Percentiles rank a stretch among this genome's conserved stretches.
phyloP scores from a whole-genome alignment of 92 coral and sea anemone genomes.

The Chrysogorgia sp. region DNA sequence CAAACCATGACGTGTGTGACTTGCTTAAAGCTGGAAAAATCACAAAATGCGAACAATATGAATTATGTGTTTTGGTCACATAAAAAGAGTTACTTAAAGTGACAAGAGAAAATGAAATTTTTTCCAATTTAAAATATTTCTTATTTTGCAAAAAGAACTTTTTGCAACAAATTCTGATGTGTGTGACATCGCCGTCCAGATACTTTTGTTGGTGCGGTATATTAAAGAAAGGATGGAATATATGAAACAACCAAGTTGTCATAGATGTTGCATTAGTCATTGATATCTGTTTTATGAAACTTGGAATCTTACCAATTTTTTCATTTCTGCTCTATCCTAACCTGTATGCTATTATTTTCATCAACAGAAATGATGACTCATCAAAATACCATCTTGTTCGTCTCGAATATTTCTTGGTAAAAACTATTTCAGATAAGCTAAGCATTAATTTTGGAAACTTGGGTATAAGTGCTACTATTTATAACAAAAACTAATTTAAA shows the following conservation, averaged over 20 bases:
- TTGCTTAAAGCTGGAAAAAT: background rate
- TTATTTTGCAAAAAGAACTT: background rate
- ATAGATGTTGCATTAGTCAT: background rate
- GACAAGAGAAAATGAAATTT: conserved; percentile 20
- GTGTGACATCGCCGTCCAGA: background rate
- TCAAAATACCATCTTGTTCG: background rate
- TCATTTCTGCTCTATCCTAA: background rate
- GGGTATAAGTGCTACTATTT: conserved; percentile 8
- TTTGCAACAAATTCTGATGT: background rate
- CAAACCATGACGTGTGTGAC: conserved; percentile 50
- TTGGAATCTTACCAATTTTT: background rate
- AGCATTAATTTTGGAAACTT: conserved; percentile 23
- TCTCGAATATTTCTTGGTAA: conserved; percentile 1
- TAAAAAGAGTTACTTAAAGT: conserved; percentile 1
- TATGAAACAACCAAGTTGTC: conserved; percentile 11
- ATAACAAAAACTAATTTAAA: conserved; percentile 6
- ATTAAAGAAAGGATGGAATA: background rate
- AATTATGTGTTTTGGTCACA: background rate
- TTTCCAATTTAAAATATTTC: background rate
- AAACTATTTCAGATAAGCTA: background rate
- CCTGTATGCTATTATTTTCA: conserved; percentile 10
- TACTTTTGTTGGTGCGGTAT: background rate
- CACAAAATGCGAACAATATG: background rate
- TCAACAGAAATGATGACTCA: conserved; percentile 5
- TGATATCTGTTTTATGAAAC: conserved; percentile 5